Conservation (phyloP, 2,888 invertebrate genomes). For the Pseudococcus viburni region DNA sequence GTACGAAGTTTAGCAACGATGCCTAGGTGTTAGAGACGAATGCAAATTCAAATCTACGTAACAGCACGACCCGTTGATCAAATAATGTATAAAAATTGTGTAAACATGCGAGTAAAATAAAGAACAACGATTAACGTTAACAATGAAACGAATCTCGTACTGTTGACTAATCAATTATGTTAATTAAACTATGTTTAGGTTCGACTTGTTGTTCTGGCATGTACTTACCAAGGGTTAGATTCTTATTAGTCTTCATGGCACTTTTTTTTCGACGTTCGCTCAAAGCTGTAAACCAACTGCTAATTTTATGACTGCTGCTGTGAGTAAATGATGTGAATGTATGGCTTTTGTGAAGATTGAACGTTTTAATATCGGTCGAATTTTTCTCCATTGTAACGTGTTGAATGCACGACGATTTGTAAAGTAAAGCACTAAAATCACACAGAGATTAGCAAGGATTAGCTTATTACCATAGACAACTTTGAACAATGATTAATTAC, state of each 20-base stretch:
- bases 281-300: conserved; percentile 72
- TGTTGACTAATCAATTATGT: conserved; percentile 52
- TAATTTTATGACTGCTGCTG: conserved; percentile 71
- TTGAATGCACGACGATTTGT: conserved; percentile 25
- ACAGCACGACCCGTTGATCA: neutral
- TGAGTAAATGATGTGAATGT: conserved; percentile 72
- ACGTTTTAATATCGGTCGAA: conserved; percentile 64
- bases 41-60: conserved; percentile 3
- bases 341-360: conserved; percentile 70
- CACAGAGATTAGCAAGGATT: neutral
- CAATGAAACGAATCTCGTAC: conserved; percentile 50
- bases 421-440: conserved; percentile 44
- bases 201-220: neutral
- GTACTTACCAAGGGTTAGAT: conserved; percentile 70
- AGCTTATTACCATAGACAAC: neutral
- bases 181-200: conserved; percentile 53
- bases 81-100: conserved; percentile 48
- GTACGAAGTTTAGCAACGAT: neutral
- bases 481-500: neutral
- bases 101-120: conserved; percentile 37
- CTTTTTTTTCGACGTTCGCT: conserved; percentile 71
- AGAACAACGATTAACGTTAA: conserved; percentile 47
- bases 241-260: conserved; percentile 70
- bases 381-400: conserved; percentile 61
- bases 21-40: neutral